Evolutionary conservation across 2,888 invertebrate species (phyloP), one percentile per base, ranked within the genome.

Genomic region (Chrysodeixis includens): DNA sequence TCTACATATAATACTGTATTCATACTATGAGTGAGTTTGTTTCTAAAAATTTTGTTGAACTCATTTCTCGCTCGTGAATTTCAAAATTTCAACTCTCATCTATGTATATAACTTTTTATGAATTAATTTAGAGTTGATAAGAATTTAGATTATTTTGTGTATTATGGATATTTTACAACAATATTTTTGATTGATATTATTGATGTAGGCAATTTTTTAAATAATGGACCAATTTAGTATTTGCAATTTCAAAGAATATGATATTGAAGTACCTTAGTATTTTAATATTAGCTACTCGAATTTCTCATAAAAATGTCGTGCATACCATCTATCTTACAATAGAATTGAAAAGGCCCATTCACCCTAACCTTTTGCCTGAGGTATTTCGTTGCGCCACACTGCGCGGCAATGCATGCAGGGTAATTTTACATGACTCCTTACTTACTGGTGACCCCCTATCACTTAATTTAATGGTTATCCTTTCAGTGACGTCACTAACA

Each of bases 381-480:
- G 83, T 71, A 83, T 86, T 75, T 68, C 53, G 74, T 88, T 90
- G 83, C 90, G 82, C 76, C 86, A 88, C 68, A 63, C 65, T 64
- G 68, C 66, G 81, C 83, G 82, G 64, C 78, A 75, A 81, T 67
- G 78, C 78, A 82, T 80, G 81, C 74, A 69, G 80, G 71, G 78
- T 82, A 82, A 81, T 81, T 87, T 85, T 81, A 88, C 88, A 88
- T 83, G 87, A 86, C 78, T 87, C 83, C 67, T 84, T 86, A 85
- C 86, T 89, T 86, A 85, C 70, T 56, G 71, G 49, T 76, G 77
- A 74, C 69, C 71, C 75, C 69, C 53, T 59, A 40, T 69, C 64
- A 59, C 49, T 71, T 62, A 62, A 32, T 64, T 44, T 58, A 53
- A 8, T 57, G n/a, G 51, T 16, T 59, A 56, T 58, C 57, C 52